Evolutionary conservation across 2,797 vertebrate species (phyloP).

Genomic region (Cossypha caffra): DNA sequence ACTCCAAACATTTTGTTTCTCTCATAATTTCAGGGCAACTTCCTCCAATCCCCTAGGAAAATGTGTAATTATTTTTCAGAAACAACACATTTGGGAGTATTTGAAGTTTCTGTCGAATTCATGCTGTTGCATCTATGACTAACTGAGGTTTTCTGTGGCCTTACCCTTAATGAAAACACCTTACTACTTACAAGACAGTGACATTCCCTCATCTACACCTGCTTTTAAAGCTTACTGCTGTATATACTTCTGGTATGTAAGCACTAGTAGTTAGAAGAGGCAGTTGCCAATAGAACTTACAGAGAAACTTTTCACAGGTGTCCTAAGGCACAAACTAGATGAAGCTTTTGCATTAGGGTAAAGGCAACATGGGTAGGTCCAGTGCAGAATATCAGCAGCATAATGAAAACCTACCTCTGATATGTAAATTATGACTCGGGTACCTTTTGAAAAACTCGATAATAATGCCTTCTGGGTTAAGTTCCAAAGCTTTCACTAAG

Average conservation of each 20-base stretch:
- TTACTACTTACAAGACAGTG: not conserved
- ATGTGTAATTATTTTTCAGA: not conserved
- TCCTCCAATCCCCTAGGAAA: accelerated
- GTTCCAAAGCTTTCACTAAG: not conserved
- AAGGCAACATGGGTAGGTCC: not conserved
- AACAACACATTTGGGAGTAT: not conserved
- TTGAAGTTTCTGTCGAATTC: not conserved
- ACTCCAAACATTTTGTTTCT: not conserved
- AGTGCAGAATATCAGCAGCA: not conserved
- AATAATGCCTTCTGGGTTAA: not conserved
- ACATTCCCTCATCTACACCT: not conserved
- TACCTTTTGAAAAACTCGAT: not conserved
- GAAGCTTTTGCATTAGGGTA: not conserved
- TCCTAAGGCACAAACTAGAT: not conserved
- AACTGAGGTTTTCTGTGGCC: not conserved
- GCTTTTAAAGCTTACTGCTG: not conserved
- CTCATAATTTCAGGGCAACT: not conserved
- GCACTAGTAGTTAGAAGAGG: not conserved
- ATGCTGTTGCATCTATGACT: not conserved
- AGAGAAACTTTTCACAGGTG: not conserved
- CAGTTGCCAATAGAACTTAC: not conserved
- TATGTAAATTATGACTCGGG: not conserved
- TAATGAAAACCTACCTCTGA: not conserved
- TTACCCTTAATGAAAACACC: not conserved
- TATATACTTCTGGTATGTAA: not conserved